Evolutionary conservation across 2,888 invertebrate genomes (phyloP).

Genomic region (Lithophane ornitopus): DNA sequence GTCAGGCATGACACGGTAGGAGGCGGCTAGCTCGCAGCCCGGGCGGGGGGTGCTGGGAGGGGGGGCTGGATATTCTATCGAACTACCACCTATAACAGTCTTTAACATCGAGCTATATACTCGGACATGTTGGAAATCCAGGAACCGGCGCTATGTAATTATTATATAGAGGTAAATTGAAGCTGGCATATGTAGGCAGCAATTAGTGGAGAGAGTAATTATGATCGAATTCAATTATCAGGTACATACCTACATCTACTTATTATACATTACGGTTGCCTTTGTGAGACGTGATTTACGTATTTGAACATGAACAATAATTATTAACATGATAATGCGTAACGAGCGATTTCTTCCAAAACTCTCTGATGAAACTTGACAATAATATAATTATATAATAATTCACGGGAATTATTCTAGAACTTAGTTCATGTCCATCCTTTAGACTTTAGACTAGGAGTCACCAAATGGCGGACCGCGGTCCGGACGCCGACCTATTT

Average conservation of each 20-base stretch:
- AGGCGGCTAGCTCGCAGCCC: slow-evolving; percentile 58
- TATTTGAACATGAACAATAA: slow-evolving; percentile 15
- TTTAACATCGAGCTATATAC: slow-evolving; percentile 34
- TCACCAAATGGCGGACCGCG: no score
- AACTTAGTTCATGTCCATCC: neutral
- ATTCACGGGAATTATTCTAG: neutral
- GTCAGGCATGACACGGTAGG: slow-evolving; percentile 50
- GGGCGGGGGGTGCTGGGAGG: slow-evolving; percentile 41
- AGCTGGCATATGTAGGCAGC: slow-evolving; percentile 20
- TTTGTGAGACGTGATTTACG: neutral
- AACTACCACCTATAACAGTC: slow-evolving; percentile 52
- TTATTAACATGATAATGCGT: neutral
- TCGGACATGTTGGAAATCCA: slow-evolving; percentile 56
- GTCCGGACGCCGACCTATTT: no score
- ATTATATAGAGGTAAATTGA: slow-evolving; percentile 48
- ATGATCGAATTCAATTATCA: slow-evolving; percentile 48
- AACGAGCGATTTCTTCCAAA: neutral
- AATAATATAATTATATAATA: no score
- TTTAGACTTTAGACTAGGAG: neutral
- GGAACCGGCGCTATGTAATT: slow-evolving; percentile 41
- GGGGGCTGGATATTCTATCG: slow-evolving; percentile 57
- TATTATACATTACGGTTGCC: neutral
- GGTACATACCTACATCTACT: neutral
- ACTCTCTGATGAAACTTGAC: neutral
- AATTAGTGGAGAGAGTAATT: slow-evolving; percentile 36